These are phyloP conservation scores for Neocloeon triangulifer DNA, from an alignment of 1,140 invertebrate species.

Conservation along the genomic window DNA sequence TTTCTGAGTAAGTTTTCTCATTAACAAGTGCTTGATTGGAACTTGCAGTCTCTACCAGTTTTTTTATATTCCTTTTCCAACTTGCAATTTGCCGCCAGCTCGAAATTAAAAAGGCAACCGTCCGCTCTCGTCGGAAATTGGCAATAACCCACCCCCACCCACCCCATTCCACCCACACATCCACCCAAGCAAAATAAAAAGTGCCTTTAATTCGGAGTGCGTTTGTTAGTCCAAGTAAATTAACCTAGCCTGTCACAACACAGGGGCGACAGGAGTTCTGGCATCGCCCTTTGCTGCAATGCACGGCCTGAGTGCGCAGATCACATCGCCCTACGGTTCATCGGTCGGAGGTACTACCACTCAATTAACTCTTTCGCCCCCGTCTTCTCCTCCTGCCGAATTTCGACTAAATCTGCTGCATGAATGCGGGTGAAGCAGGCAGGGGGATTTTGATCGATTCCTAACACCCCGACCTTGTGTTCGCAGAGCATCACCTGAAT, in stretches of 20 bases:
- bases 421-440: slow-evolving; percentile 1
- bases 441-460: background rate
- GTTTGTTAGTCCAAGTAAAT: too few relatives aligned
- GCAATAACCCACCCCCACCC: too few relatives aligned
- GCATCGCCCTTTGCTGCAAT: slow-evolving; percentile 56
- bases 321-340: slow-evolving; percentile 35
- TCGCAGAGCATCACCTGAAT: slow-evolving; percentile 7
- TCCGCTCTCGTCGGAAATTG: too few relatives aligned
- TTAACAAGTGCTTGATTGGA: too few relatives aligned
- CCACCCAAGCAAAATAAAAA: too few relatives aligned
- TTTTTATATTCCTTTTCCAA: too few relatives aligned
- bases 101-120: too few relatives aligned
- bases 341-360: slow-evolving; percentile 33
- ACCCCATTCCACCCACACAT: too few relatives aligned
- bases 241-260: slow-evolving; percentile 8
- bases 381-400: background rate
- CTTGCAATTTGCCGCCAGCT: too few relatives aligned
- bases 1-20: too few relatives aligned
- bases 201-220: too few relatives aligned
- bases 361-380: slow-evolving; percentile 2
- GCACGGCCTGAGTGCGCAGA: slow-evolving; percentile 43
- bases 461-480: slow-evolving; percentile 5
- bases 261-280: slow-evolving; percentile 56
- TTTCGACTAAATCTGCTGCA: background rate
- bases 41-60: too few relatives aligned